Evolutionary conservation across 2,113 vertebrate genomes (phyloP).

Genomic region (Coryphaenoides rupestris): DNA sequence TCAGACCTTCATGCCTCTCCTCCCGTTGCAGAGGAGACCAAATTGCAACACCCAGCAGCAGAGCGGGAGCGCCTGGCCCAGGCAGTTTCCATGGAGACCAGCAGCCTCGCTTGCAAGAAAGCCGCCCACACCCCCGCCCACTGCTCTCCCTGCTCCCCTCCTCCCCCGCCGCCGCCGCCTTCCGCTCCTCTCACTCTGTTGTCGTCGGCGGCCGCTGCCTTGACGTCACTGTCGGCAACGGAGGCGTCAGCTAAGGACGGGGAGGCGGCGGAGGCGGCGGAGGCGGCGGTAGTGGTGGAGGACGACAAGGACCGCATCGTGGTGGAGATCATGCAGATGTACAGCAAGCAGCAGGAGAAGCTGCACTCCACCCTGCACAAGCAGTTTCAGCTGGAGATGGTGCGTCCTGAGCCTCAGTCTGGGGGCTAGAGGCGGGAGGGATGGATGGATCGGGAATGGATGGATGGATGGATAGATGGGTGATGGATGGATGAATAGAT

Average conservation of each 20-base stretch:
- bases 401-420: constrained; percentile 50
- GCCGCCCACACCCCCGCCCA: constrained; percentile 69
- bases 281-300: constrained; percentile 75
- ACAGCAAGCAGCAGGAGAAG: constrained; percentile 91
- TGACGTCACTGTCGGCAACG: constrained; percentile 37
- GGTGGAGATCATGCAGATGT: constrained; percentile 96
- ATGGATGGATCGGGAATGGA: no score
- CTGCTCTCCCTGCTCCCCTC: constrained; percentile 13
- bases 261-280: constrained; percentile 46
- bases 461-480: no score
- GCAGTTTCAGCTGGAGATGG: constrained; percentile 94
- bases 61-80: constrained; percentile 69
- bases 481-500: no score
- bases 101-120: constrained; percentile 57
- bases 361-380: constrained; percentile 89
- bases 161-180: constrained; percentile 44
- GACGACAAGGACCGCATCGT: constrained; percentile 96
- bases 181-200: constrained; percentile 18
- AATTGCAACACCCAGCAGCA: constrained; percentile 61
- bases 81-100: constrained; percentile 66
- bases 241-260: constrained; percentile 19
- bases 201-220: constrained; percentile 28
- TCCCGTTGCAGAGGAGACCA: constrained; percentile 34
- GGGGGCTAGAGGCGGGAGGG: no score
- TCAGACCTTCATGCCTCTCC: constrained; percentile 74